Conservation (phyloP, 1,140 invertebrate genomes). For the fruit fly (Drosophila melanogaster) region Release_6_plus_ISO1_MT NT_033779.5:124001-124500, state of each 20-base stretch:
- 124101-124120: slow-evolving; percentile 91
- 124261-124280: slow-evolving; percentile 39
- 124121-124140: slow-evolving; percentile 93
- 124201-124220: slow-evolving; percentile 87
- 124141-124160: slow-evolving; percentile 91
- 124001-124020: slow-evolving; percentile 96
- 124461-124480: slow-evolving; percentile 92
- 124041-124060: neutral
- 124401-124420: slow-evolving; percentile 84
- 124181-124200: slow-evolving; percentile 88
- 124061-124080: too few species aligned
- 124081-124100: slow-evolving; percentile 92
- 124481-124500: slow-evolving; percentile 93
- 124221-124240: slow-evolving; percentile 85
- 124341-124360: slow-evolving; percentile 85
- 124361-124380: slow-evolving; percentile 86
- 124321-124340: slow-evolving; percentile 82
- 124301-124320: slow-evolving; percentile 84
- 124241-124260: slow-evolving; percentile 77
- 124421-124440: slow-evolving; percentile 86
- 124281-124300: slow-evolving; percentile 90
- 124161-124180: slow-evolving; percentile 86
- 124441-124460: slow-evolving; percentile 86
- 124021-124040: slow-evolving; percentile 88
- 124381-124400: slow-evolving; percentile 78